Percentiles rank a stretch among this genome's conserved stretches.
phyloP scores from a whole-genome alignment of 1,140 invertebrate genomes.

The Microplitis demolitor region DNA sequence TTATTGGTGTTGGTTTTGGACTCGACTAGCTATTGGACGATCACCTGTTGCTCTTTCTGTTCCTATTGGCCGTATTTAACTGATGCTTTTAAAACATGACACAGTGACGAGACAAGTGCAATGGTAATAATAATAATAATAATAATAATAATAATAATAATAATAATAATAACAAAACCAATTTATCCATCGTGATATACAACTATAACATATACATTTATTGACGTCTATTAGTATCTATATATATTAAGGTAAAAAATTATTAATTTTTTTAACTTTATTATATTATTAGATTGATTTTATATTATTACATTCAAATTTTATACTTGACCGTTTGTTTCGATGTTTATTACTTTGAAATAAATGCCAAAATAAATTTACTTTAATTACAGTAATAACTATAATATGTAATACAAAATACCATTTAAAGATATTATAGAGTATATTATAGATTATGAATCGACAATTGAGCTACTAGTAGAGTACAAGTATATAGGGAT shows the following conservation, averaged over 20 bases:
- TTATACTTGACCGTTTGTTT: no score
- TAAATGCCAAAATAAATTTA: neutral
- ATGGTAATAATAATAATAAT: neutral
- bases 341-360: neutral
- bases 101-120: constrained; percentile 48
- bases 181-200: neutral
- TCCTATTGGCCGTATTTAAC: constrained; percentile 43
- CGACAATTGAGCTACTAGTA: no score
- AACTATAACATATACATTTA: neutral
- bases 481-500: neutral
- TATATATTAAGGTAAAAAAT: no score
- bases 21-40: constrained; percentile 45
- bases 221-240: no score
- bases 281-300: no score
- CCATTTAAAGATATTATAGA: neutral
- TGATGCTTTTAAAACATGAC: constrained; percentile 24
- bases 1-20: constrained; percentile 4
- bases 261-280: no score
- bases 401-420: no score
- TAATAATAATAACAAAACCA: neutral
- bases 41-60: constrained; percentile 53
- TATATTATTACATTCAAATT: no score
- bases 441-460: no score
- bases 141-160: no score
- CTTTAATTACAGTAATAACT: no score